phyloP scores from a whole-genome alignment of 2,797 vertebrate genomes.

The Salmo trutta region DNA sequence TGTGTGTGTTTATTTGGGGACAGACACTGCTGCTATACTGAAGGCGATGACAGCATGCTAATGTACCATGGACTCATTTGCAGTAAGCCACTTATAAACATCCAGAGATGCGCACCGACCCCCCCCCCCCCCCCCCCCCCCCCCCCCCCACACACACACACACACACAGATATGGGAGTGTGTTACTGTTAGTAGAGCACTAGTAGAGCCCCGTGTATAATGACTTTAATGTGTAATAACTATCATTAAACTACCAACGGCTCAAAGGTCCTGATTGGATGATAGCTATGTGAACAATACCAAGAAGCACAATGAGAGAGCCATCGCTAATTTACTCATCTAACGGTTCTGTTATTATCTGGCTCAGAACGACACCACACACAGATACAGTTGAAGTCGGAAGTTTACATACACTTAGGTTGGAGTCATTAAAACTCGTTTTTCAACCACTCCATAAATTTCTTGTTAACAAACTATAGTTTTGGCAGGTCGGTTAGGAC shows the following conservation, averaged over 20 bases:
- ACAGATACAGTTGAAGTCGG: no score
- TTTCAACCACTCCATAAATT: no score
- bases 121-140: no score
- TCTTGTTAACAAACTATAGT: no score
- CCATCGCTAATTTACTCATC: background rate
- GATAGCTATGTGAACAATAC: background rate
- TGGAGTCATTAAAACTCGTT: no score
- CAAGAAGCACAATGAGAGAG: background rate
- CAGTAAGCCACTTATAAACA: slow-evolving; percentile 72
- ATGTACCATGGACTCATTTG: slow-evolving; percentile 73
- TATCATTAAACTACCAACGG: slow-evolving; percentile 20
- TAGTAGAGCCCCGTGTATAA: slow-evolving; percentile 12
- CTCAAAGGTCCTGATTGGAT: background rate
- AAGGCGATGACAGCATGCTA: slow-evolving; percentile 65
- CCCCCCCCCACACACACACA: slow-evolving; percentile 1
- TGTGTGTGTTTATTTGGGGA: slow-evolving; percentile 2
- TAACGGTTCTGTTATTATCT: no score
- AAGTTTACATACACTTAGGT: no score
- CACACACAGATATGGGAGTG: slow-evolving; percentile 32
- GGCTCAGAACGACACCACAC: no score
- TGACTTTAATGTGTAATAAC: slow-evolving; percentile 17
- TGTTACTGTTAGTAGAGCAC: background rate
- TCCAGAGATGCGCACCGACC: slow-evolving; percentile 52
- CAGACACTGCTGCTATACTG: slow-evolving; percentile 39
- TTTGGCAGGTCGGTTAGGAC: no score